Evolutionary conservation across 2,888 invertebrate species (phyloP).

Genomic region (Trileptium ribeirensis): DNA sequence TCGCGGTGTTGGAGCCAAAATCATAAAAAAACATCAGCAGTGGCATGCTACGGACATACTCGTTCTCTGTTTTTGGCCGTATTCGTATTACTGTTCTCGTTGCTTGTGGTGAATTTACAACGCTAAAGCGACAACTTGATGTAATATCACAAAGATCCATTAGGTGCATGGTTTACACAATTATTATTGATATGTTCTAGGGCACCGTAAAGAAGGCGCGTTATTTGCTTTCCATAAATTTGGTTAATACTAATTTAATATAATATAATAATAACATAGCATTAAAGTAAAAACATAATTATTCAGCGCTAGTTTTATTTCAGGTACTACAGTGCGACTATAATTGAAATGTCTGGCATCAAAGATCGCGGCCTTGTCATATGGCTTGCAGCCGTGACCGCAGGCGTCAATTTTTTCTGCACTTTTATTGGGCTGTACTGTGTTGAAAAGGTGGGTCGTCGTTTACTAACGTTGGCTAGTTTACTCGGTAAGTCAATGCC

Average conservation of each 20-base stretch:
- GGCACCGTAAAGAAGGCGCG: neutral
- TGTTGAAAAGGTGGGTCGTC: slow-evolving; percentile 56
- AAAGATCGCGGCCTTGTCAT: slow-evolving; percentile 53
- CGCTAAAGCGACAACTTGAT: too few relatives aligned
- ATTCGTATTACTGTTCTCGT: too few relatives aligned
- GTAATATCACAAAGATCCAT: neutral
- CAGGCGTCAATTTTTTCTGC: slow-evolving; percentile 56
- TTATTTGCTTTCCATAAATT: neutral
- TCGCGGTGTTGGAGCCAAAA: too few relatives aligned
- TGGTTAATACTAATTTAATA: neutral
- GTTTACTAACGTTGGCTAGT: slow-evolving; percentile 47
- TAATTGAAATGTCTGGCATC: slow-evolving; percentile 56
- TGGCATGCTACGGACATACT: too few relatives aligned
- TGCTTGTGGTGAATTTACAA: too few relatives aligned
- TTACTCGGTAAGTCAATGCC: slow-evolving; percentile 51
- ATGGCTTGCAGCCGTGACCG: slow-evolving; percentile 55
- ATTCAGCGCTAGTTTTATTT: slow-evolving; percentile 21
- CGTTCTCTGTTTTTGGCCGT: too few relatives aligned
- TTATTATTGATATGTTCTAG: neutral
- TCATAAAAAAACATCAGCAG: too few relatives aligned
- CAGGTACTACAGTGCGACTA: slow-evolving; percentile 59
- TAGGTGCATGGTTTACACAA: neutral
- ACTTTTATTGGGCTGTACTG: slow-evolving; percentile 56
- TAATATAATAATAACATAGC: slow-evolving; percentile 13
- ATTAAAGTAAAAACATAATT: slow-evolving; percentile 16